Evolutionary conservation across 2,888 invertebrate species (phyloP).

Genomic region (Diachrysia chrysitis): DNA sequence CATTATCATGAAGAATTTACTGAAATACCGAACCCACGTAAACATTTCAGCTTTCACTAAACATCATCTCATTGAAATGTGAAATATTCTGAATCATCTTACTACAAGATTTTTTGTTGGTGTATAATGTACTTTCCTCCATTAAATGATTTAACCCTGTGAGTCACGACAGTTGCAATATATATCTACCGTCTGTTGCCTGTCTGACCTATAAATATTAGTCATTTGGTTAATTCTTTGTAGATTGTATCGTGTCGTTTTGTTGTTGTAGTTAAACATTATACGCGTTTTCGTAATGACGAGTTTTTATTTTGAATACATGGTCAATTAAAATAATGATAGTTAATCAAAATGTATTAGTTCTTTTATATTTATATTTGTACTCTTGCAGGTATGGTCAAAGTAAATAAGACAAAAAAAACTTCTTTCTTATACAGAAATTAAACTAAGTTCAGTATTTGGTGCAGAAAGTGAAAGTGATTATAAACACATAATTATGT

Average conservation of each 20-base stretch:
- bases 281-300: neutral
- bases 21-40: conserved; percentile 52
- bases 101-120: conserved; percentile 16
- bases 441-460: too few species aligned
- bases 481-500: too few species aligned
- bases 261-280: conserved; percentile 9
- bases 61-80: conserved; percentile 42
- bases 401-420: too few species aligned
- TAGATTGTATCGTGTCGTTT: neutral
- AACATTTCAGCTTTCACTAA: conserved; percentile 43
- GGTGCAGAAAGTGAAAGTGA: too few species aligned
- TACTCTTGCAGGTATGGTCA: too few species aligned
- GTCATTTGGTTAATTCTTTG: conserved; percentile 29
- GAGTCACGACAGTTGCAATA: conserved; percentile 40
- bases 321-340: too few species aligned
- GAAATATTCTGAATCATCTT: conserved; percentile 52
- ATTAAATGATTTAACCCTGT: conserved; percentile 14
- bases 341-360: too few species aligned
- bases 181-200: conserved; percentile 22
- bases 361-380: too few species aligned
- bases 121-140: conserved; percentile 15
- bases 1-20: conserved; percentile 22
- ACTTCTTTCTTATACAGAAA: neutral
- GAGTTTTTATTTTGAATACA: too few species aligned
- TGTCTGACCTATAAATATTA: conserved; percentile 41